Base-by-base conservation (phyloP, 2,797 vertebrate species). In the Muscicapa striata region DNA sequence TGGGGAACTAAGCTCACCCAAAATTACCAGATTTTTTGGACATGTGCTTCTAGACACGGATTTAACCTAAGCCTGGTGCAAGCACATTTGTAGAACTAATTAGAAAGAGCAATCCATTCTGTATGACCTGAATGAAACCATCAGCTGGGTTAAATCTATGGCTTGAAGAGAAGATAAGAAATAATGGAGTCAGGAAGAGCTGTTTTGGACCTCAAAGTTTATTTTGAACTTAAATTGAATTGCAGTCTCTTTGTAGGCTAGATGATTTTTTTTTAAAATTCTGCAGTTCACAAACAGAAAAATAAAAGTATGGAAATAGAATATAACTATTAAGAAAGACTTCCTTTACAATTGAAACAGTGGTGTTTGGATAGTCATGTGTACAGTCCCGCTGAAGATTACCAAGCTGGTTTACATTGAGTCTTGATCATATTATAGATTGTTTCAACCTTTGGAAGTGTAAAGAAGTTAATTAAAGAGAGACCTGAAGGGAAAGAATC, bases 41-140 rank as follows among this genome's bases (percentile, higher is more conserved):
- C 2, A 20, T 75, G 41, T 0, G 0, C 6, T 52, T 87, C 29
- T 45, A 72, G 54, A 26, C 7, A 14, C 10, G 64, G 52, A 43
- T 76, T 84, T 87, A 79, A 13, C 26, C 23, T 27, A 38, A 82
- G 10, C 15, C 17, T 59, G 10, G 15, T 49, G 36, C 45, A 87
- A 48, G 9, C 84, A 55, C 13, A 45, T 10, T 46, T 59, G n/a
- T 40, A 59, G 27, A 84, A 79, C 23, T 67, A 62, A 58, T 69
- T 48, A 76, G 19, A 62, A 85, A 66, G 46, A 1, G 2, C 20
- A 72, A 40, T 58, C 21, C 11, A 6, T 58, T 52, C 26, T 57
- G 15, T n/a, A 59, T 30, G 36, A 49, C 19, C 13, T 67, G 27
- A 79, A 18, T 34, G 32, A 93, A 90, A 64, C 19, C 9, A 20